Evolutionary conservation across 2,888 invertebrate species (phyloP).

Genomic region (Anoncus sp.): DNA sequence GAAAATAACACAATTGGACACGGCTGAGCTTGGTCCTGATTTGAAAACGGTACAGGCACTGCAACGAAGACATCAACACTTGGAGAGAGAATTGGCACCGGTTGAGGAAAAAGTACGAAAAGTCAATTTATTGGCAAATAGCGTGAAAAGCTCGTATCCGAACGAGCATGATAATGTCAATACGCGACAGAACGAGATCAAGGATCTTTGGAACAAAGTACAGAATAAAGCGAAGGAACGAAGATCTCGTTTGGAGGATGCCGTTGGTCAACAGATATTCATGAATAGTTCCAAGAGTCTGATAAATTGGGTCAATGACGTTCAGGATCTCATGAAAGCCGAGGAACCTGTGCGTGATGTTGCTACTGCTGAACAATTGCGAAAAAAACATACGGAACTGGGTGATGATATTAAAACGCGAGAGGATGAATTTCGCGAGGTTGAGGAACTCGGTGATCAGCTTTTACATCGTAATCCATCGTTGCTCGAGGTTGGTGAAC

Average conservation of each 20-base stretch:
- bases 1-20: conserved; percentile 95
- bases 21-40: conserved; percentile 91
- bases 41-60: conserved; percentile 95
- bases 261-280: conserved; percentile 98
- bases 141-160: conserved; percentile 96
- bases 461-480: conserved; percentile 90
- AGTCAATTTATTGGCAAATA: conserved; percentile 94
- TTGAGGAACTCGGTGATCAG: conserved; percentile 91
- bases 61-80: conserved; percentile 95
- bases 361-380: conserved; percentile 94
- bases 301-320: conserved; percentile 92
- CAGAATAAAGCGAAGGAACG: conserved; percentile 93
- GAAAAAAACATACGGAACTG: conserved; percentile 96
- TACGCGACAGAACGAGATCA: conserved; percentile 92
- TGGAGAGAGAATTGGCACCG: conserved; percentile 97
- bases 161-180: conserved; percentile 94
- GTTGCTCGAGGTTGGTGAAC: conserved; percentile 90
- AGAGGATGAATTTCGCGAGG: conserved; percentile 94
- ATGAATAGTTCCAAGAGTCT: conserved; percentile 92
- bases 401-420: conserved; percentile 96
- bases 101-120: conserved; percentile 95
- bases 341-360: conserved; percentile 94
- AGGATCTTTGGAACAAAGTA: conserved; percentile 94
- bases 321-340: conserved; percentile 91
- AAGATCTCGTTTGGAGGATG: conserved; percentile 94